phyloP scores from a whole-genome alignment of 2,888 invertebrate species.

The Xestia rhomboidea region DNA sequence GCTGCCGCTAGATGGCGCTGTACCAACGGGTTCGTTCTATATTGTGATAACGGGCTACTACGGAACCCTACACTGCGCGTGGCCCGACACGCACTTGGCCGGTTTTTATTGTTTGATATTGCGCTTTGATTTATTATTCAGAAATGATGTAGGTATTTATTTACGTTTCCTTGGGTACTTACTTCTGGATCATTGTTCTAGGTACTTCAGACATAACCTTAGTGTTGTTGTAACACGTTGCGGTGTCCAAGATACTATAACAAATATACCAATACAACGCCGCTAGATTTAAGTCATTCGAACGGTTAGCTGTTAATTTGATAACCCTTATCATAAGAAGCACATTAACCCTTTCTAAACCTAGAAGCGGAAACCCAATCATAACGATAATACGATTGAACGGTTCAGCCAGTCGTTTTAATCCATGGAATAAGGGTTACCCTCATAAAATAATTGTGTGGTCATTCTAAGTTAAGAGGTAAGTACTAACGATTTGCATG shows the following conservation, averaged over 20 bases:
- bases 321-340: background rate
- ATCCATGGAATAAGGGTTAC: background rate
- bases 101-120: conserved; percentile 13
- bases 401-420: background rate
- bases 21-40: too few species aligned
- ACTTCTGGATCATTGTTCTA: background rate
- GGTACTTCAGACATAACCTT: background rate
- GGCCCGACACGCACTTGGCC: too few species aligned
- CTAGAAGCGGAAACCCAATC: background rate
- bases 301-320: background rate
- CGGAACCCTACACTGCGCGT: too few species aligned
- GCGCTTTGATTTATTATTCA: conserved; percentile 2
- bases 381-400: background rate
- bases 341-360: background rate
- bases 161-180: background rate
- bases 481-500: too few species aligned
- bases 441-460: background rate
- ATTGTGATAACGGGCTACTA: too few species aligned
- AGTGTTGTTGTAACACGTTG: background rate
- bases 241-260: background rate
- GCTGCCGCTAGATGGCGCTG: too few species aligned
- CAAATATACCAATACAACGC: background rate
- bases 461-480: too few species aligned
- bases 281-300: background rate
- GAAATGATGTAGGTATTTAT: background rate